Percentiles rank a stretch among this genome's conserved stretches.
Conservation (phyloP, 2,888 invertebrate species). For the Eurytoma adleriae region DNA sequence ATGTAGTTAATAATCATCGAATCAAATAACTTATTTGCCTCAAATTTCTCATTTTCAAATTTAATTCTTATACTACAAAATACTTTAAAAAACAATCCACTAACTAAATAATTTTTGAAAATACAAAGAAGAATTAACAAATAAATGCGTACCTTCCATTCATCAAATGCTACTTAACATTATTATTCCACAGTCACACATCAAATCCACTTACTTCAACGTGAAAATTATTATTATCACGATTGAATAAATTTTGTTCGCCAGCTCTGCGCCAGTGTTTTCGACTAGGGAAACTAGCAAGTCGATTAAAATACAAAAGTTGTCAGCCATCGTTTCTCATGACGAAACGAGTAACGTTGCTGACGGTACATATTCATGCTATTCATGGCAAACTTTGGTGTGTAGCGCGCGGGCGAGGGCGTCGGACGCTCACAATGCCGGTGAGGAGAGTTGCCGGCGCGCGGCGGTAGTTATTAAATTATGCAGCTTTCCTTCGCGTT, state of each 20-base stretch:
- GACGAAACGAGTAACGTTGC: slow-evolving; percentile 19
- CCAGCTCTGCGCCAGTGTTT: not conserved
- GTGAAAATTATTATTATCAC: no score
- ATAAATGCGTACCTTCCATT: no score
- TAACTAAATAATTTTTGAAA: no score
- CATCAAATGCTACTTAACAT: not conserved
- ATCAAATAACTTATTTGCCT: no score
- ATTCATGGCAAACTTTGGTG: slow-evolving; percentile 42
- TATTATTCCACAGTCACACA: no score
- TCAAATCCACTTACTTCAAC: no score
- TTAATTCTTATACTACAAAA: no score
- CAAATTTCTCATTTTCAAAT: no score
- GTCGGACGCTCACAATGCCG: slow-evolving; percentile 30
- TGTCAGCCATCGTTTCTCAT: slow-evolving; percentile 23
- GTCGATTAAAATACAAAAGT: slow-evolving; percentile 52
- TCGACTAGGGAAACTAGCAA: slow-evolving; percentile 18
- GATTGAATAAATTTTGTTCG: no score
- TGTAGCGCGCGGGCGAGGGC: slow-evolving; percentile 19
- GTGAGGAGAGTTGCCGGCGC: slow-evolving; percentile 22
- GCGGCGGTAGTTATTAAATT: slow-evolving; percentile 58
- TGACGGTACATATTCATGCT: slow-evolving; percentile 43
- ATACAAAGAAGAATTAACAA: no score
- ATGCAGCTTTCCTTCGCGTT: slow-evolving; percentile 58
- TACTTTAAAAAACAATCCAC: no score
- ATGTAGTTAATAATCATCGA: no score